These are phyloP conservation scores for Motacilla tschutschensis DNA, from an alignment of 2,113 vertebrate genomes.

Conservation along the genomic window DNA sequence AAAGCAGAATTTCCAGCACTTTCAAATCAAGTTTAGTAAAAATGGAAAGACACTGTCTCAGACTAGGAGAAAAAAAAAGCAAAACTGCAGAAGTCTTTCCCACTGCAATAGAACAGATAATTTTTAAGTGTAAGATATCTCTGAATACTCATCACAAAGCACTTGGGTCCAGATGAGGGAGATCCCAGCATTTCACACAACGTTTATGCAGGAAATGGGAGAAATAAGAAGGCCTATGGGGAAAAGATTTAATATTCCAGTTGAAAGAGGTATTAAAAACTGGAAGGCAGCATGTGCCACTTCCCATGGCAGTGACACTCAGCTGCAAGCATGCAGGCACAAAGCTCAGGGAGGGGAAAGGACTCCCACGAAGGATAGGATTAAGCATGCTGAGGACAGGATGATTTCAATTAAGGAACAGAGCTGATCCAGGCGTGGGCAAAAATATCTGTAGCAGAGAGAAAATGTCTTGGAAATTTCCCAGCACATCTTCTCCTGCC, in stretches of 20 bases:
- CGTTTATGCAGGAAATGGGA: neutral
- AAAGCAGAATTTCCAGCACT: neutral
- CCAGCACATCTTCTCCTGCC: neutral
- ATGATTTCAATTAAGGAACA: neutral
- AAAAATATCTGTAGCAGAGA: neutral
- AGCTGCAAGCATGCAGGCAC: neutral
- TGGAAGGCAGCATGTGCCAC: neutral
- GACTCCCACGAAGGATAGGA: neutral
- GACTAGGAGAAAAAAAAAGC: neutral
- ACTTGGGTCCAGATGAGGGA: neutral
- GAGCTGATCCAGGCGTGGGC: rapidly evolving
- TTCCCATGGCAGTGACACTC: neutral
- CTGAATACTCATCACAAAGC: neutral
- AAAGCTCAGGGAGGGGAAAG: neutral
- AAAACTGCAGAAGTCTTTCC: neutral
- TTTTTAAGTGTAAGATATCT: neutral
- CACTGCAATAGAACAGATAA: neutral
- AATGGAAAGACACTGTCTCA: neutral
- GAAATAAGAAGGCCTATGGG: neutral
- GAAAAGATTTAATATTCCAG: neutral
- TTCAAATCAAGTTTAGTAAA: neutral
- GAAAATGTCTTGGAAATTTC: neutral
- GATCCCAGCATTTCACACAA: neutral
- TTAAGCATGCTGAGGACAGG: neutral
- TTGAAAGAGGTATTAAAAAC: neutral